Evolutionary conservation across 2,888 invertebrate genomes (phyloP), one percentile per base, ranked within the genome.

Genomic region (Pristionchus exspectatus): DNA sequence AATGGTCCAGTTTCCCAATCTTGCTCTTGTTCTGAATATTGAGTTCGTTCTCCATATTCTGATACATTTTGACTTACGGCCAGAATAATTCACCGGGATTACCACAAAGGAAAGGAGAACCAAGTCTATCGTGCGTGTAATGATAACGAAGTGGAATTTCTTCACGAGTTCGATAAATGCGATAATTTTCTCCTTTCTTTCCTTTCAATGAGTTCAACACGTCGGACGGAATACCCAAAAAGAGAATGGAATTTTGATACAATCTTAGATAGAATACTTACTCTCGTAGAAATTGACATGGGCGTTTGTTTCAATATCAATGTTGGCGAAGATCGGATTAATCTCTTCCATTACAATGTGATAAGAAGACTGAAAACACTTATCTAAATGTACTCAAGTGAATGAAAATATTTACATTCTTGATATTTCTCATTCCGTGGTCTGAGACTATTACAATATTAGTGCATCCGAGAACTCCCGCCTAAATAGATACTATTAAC

Each of bases 121-220:
- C 69, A 7, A 87, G 16, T 30, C 18, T 87, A 5, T 87, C 87
- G 30, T 24, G 12, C 9, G 30, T 10, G 69, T 69, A 87, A 33
- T 87, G 87, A 87, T 66, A 85, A 21, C 84, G 84, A 59, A 85
- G 84, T 4, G 84, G 84, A 56, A 85, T 30, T 59, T 85, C 84
- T 50, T 85, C 59, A 5, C 14, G 30, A 18, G 59, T n/a, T 38
- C 59, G 59, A 85, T 85, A 85, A n/a, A 85, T 33, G 2, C 59
- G 59, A 59, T 30, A 85, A 59, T 59, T 2, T 33, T 85, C 59
- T 24, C 83, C 59, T 33, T 85, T 59, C 21, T 85, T 85, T 21
- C 84, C 24, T 33, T 85, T 56, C 56, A 85, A 56, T 14, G 81
- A 24, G 24, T 38, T 74, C 12, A 74, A 74, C 38, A 0, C 63